Evolutionary conservation across 1,140 invertebrate genomes (phyloP).

Genomic region (Penaeus chinensis): DNA sequence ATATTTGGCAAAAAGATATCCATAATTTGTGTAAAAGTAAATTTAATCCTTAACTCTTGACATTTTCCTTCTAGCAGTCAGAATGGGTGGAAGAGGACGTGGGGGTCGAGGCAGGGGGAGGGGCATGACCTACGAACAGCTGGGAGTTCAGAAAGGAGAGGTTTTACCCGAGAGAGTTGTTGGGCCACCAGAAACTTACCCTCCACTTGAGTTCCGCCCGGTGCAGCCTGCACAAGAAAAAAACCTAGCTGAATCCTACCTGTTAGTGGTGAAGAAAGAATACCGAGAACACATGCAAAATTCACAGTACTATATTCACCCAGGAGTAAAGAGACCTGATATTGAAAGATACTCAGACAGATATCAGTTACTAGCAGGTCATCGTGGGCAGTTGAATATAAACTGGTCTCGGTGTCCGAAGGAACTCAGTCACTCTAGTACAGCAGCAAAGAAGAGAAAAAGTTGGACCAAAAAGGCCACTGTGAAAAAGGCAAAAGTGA

Average conservation of each 20-base stretch:
- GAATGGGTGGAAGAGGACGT: conserved; percentile 66
- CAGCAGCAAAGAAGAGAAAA: conserved; percentile 43
- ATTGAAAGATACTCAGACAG: conserved; percentile 78
- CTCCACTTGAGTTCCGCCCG: conserved; percentile 74
- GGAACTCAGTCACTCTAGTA: conserved; percentile 41
- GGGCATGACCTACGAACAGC: conserved; percentile 72
- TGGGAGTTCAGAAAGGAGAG: conserved; percentile 75
- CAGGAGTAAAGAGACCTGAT: conserved; percentile 71
- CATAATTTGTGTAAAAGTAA: too few species aligned
- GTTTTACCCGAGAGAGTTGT: conserved; percentile 73
- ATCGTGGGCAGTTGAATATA: conserved; percentile 30
- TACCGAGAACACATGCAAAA: conserved; percentile 73
- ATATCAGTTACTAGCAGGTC: conserved; percentile 70
- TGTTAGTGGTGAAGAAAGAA: conserved; percentile 74
- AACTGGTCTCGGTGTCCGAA: conserved; percentile 46
- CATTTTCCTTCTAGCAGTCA: conserved; percentile 66
- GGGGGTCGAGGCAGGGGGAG: conserved; percentile 70
- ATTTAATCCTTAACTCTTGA: neutral
- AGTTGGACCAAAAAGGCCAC: neutral
- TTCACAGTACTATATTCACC: conserved; percentile 70
- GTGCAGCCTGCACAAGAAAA: conserved; percentile 69
- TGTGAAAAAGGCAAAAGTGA: conserved; percentile 32
- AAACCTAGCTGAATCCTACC: conserved; percentile 68
- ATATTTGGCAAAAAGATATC: too few species aligned
- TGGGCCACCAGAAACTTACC: conserved; percentile 78